Evolutionary conservation across 2,113 vertebrate species (phyloP), one percentile per base, ranked within the genome.

Genomic region (Pristiophorus japonicus): DNA sequence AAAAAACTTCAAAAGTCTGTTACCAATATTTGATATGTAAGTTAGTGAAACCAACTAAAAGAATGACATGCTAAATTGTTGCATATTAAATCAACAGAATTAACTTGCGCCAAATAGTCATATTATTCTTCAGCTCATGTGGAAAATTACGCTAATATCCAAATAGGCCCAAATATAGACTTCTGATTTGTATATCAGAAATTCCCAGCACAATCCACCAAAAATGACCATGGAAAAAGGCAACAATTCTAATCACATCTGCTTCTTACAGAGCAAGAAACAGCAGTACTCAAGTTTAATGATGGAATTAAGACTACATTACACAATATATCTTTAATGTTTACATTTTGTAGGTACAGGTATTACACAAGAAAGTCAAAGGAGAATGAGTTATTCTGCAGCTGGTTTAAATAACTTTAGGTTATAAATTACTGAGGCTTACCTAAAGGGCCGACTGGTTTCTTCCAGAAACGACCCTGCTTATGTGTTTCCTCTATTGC

Each of bases 391-490:
- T 78, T n/a, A 65, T 45, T 81, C 70, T 73, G 30, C 30, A 1
- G n/a, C 8, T 73, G 8, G 12, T 45, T 81, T 45, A 34, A 42
- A 8, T 62, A 95, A 95, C 27, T 5, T 73, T 5, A 95, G 45
- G 3, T 91, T 85, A 93, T 62, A 81, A 95, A 96, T 24, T 59
- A 62, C 30, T 55, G 0, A 91, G 8, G 18, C 96, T 96, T 97
- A 99, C 98, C 98, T 95, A 98, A 55, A 78, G 99, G 99, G 96
- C 99, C 99, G 1, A 99, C 1, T 70, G 99, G 99, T 96, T 97
- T 99, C 47, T 97, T 96, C 94, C 91, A 98, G 96, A 99, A 99
- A 2, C 0, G 97, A 4, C 97, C 97, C 70, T 87, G 96, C 62
- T 2, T 97, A 84, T 97, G 47, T 47, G 98, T 98, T 0, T 96